Evolutionary conservation across 1,140 invertebrate genomes (phyloP).

Genomic region (Camponotus floridanus): DNA sequence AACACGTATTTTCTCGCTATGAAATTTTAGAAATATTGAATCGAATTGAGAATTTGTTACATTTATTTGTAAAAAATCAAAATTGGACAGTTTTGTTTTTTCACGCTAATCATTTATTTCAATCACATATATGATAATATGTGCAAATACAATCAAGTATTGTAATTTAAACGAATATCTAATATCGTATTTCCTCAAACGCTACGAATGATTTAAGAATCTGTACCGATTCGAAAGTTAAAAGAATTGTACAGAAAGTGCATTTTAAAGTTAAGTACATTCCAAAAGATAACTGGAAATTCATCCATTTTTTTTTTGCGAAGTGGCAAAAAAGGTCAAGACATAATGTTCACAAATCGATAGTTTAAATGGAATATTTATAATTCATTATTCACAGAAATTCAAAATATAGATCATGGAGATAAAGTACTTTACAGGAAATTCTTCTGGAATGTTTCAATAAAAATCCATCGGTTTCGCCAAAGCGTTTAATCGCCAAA

Average conservation of each 20-base stretch:
- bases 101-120: not conserved
- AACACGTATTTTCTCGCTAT: not conserved
- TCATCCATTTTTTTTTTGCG: not conserved
- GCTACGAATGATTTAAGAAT: too few species aligned
- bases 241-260: not conserved
- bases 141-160: not conserved
- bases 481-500: slow-evolving; percentile 60
- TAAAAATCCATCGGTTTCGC: slow-evolving; percentile 52
- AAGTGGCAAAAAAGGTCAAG: not conserved
- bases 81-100: not conserved
- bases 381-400: not conserved
- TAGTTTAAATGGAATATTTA: slow-evolving; percentile 21
- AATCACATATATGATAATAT: not conserved
- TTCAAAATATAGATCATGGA: slow-evolving; percentile 51
- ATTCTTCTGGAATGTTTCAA: slow-evolving; percentile 75
- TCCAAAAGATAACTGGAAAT: not conserved
- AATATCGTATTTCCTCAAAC: too few species aligned
- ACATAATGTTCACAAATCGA: not conserved
- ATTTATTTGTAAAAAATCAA: not conserved
- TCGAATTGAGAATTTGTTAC: not conserved
- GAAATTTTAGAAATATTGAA: not conserved
- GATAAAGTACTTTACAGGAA: slow-evolving; percentile 36
- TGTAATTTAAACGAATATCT: too few species aligned
- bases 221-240: too few species aligned
- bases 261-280: slow-evolving; percentile 25